Conservation (phyloP, 2,797 vertebrate species). For the Discoglossus pictus region DNA sequence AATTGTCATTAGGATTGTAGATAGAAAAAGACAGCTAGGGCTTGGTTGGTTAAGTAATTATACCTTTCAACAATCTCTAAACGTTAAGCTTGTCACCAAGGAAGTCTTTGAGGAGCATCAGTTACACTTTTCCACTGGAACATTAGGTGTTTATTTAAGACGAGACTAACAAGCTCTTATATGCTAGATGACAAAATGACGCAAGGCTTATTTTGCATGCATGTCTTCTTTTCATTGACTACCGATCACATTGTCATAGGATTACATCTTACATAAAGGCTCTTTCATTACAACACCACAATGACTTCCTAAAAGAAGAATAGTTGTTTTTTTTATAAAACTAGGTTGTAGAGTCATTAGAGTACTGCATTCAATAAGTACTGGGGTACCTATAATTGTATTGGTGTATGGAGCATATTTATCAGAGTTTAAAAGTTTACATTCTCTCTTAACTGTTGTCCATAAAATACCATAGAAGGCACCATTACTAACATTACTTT, state of each 20-base stretch:
- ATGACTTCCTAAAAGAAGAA: background rate
- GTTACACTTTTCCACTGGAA: conserved; percentile 30
- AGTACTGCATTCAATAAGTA: too few relatives aligned
- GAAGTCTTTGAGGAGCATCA: conserved; percentile 9
- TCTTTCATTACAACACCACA: conserved; percentile 21
- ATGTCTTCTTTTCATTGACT: background rate
- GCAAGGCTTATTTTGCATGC: conserved; percentile 14
- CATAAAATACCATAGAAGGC: too few relatives aligned
- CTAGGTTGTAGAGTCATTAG: too few relatives aligned
- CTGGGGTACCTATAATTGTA: too few relatives aligned
- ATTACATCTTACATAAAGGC: conserved; percentile 14
- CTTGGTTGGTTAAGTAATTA: background rate
- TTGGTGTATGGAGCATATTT: too few relatives aligned
- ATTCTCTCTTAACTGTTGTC: too few relatives aligned
- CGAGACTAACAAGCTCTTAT: background rate
- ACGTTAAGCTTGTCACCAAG: background rate
- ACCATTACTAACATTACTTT: too few relatives aligned
- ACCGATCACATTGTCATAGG: conserved; percentile 15
- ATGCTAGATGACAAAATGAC: conserved; percentile 5
- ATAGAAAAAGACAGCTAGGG: background rate
- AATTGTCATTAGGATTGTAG: too few relatives aligned
- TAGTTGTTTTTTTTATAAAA: too few relatives aligned
- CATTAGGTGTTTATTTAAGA: conserved; percentile 17
- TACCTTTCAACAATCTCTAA: conserved; percentile 5
- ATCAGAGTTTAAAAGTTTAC: too few relatives aligned